Percentiles rank a stretch among this genome's conserved stretches.
phyloP scores from a whole-genome alignment of 2,113 vertebrate genomes.

The Xiphophorus maculatus region DNA sequence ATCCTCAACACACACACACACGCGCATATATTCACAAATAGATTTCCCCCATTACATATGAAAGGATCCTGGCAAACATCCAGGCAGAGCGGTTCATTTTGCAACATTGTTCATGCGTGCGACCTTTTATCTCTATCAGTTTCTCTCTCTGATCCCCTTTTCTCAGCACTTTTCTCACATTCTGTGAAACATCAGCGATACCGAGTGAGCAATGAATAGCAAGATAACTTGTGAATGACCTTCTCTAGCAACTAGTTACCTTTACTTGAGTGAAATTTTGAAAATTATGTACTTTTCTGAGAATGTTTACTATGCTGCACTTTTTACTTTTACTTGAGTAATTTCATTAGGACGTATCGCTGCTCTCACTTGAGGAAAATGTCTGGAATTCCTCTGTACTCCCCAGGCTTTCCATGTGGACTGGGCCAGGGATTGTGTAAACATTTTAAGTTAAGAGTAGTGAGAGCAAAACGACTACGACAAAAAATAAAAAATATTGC shows the following conservation, averaged over 20 bases:
- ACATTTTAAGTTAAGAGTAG: no score
- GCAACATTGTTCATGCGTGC: slow-evolving; percentile 51
- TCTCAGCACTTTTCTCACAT: not conserved
- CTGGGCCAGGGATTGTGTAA: no score
- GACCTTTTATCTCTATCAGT: slow-evolving; percentile 52
- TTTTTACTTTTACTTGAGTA: no score
- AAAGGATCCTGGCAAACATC: slow-evolving; percentile 13
- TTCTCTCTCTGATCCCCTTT: not conserved
- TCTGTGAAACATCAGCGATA: not conserved
- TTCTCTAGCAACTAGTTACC: not conserved
- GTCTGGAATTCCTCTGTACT: no score
- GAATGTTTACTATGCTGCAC: no score
- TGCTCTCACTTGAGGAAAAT: no score
- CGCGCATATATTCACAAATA: not conserved
- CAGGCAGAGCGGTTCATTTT: slow-evolving; percentile 68
- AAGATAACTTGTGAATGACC: not conserved
- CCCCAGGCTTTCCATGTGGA: no score
- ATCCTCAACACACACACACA: not conserved
- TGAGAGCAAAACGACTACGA: no score
- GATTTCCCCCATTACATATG: not conserved
- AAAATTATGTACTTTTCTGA: not conserved
- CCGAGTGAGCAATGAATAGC: not conserved
- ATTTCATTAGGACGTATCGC: no score
- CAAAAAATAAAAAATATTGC: not conserved
- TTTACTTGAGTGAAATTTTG: not conserved